Base-by-base conservation (phyloP, 1,140 invertebrate species). In the Diabrotica undecimpunctata region DNA sequence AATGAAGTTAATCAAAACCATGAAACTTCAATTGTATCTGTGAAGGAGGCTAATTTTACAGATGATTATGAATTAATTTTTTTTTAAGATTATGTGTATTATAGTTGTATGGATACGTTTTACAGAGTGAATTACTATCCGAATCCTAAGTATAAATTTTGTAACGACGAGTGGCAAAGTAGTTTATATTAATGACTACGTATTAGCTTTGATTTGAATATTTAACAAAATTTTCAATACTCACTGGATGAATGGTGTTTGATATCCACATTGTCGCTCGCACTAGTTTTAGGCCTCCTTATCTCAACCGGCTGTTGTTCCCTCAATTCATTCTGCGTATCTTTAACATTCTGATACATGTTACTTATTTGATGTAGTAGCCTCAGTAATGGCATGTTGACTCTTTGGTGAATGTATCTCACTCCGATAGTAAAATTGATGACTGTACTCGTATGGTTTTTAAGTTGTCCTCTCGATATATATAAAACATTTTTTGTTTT, bases 331-430 rank as follows among this genome's bases (percentile, higher is more conserved):
- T 90, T 89, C 77, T 95, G 91, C 2, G 95, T 97, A 75, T 96
- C 93, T 75, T 95, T 94, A 5, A 97, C 94, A 81, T 97, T 98
- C 79, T 96, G 93, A 80, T 97, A 96, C 94, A 98, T 97, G 67
- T 95, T 96, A 69, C 90, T 93, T 69, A 99, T 96, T 81, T 99
- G 96, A 83, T 98, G 95, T 50, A 98, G 82, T 25, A 99, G 83
- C 62, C 96, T 82, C 25, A 99, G 79, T 46, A 99, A 80, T 0
- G 96, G 95, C 95, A 98, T 97, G 77, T 98, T 98, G 7, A 90
- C 92, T 80, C 94, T 91, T 74, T 96, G 94, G 62, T 90, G 92
- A 71, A 96, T 94, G 72, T 92, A 94, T 56, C 91, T 83, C 41
- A 95, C 73, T 13, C 76, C 92, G 10, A 96, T 81, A 73, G 88